These are phyloP conservation scores for Augochlorella aurata DNA, from an alignment of 2,888 invertebrate genomes.

Conservation along the genomic window DNA sequence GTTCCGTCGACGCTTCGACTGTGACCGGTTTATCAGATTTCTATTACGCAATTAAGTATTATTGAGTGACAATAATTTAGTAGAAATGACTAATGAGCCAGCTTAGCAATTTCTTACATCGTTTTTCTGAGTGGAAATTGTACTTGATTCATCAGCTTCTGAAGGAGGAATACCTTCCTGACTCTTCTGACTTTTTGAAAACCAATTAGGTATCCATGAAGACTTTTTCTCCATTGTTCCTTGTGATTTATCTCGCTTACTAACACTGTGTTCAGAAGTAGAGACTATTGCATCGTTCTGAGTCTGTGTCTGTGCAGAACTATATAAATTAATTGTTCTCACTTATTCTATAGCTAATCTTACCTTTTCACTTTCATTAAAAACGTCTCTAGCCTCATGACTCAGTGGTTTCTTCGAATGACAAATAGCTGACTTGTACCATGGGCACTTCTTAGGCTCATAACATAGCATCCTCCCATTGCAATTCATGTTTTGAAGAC, in stretches of 20 bases:
- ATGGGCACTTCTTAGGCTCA: constrained; percentile 26
- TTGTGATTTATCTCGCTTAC: neutral
- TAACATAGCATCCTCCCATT: neutral
- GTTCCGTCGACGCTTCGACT: neutral
- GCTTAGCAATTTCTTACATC: neutral
- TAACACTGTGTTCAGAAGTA: constrained; percentile 5
- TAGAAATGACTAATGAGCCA: neutral
- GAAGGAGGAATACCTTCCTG: neutral
- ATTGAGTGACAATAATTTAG: neutral
- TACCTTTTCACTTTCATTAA: constrained; percentile 17
- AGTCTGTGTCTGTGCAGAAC: constrained; percentile 17
- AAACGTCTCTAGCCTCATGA: constrained; percentile 4
- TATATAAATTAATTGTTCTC: neutral
- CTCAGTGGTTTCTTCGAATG: constrained; percentile 24
- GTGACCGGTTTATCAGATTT: neutral
- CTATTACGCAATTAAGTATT: neutral
- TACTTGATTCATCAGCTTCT: neutral
- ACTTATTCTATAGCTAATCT: neutral
- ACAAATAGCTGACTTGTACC: neutral
- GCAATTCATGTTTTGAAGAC: constrained; percentile 7
- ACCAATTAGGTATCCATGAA: constrained; percentile 54
- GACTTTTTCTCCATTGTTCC: constrained; percentile 22
- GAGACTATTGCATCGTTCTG: constrained; percentile 16
- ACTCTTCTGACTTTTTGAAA: constrained; percentile 5
- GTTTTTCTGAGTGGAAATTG: neutral